These are phyloP conservation scores for Chionoecetes opilio DNA, from an alignment of 1,140 invertebrate genomes.

Conservation along the genomic window DNA sequence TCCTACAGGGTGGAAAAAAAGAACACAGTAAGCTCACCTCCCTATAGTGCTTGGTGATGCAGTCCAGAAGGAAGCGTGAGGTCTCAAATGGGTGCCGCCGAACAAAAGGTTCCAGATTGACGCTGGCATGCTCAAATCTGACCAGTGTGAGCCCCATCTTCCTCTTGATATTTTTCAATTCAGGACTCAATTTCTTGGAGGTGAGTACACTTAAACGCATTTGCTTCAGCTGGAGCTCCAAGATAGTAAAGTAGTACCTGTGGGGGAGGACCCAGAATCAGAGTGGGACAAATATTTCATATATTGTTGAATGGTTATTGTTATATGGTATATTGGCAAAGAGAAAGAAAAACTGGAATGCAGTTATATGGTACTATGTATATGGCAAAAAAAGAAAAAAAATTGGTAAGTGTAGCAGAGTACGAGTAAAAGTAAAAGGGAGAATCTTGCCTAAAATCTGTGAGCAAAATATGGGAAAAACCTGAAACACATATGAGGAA, in stretches of 20 bases:
- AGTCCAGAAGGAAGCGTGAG: slow-evolving; percentile 90
- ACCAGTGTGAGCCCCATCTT: slow-evolving; percentile 94
- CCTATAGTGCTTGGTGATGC: slow-evolving; percentile 92
- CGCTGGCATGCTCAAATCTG: slow-evolving; percentile 97
- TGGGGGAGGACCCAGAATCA: slow-evolving; percentile 70
- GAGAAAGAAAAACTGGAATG: no score
- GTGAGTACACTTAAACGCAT: slow-evolving; percentile 94
- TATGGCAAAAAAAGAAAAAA: no score
- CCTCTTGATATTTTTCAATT: slow-evolving; percentile 92
- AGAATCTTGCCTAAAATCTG: no score
- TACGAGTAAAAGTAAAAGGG: no score
- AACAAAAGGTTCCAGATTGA: slow-evolving; percentile 94
- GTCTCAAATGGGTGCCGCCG: slow-evolving; percentile 96
- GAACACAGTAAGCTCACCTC: slow-evolving; percentile 84
- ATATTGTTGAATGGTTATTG: no score
- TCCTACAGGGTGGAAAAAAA: no score
- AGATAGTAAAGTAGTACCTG: slow-evolving; percentile 93
- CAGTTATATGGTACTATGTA: no score
- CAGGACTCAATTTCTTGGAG: slow-evolving; percentile 90
- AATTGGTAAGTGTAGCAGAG: no score
- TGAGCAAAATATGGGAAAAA: no score
- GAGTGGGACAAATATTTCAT: no score
- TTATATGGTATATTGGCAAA: no score
- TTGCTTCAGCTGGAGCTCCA: slow-evolving; percentile 91
- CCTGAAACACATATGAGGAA: no score